Evolutionary conservation across 2,797 vertebrate species (phyloP), one percentile per base, ranked within the genome.

Genomic region (Sebastes minor): DNA sequence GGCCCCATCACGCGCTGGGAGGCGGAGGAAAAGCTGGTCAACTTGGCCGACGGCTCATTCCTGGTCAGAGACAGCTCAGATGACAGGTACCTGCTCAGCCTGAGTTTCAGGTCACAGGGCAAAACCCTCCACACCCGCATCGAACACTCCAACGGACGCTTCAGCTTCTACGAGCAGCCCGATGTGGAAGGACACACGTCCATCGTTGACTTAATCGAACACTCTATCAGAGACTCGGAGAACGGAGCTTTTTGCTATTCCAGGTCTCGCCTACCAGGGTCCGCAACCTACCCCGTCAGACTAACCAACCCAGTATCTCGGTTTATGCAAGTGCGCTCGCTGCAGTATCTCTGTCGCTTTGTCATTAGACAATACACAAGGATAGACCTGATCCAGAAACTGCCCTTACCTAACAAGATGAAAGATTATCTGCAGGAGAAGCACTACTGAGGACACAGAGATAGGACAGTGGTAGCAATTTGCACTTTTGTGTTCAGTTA

Each of bases 361-460:
- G 97, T 99, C 88, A 99, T 99, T 90, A 97, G 99, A 90, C 98
- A 99, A 91, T 99, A 99, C 88, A 99, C 98, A 46, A 95, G 98
- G 75, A 99, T 99, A 97, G 99, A 99, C 95, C 94, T 99, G 81
- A 99, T 99, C 93, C 98, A 98, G 93, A 99, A 99, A 97, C 97
- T 99, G 96, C 99, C 99, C 96, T 96, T 99, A 96, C 99, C 98
- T 92, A 99, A 98, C 97, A 99, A 99, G 95, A 99, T 99, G 98
- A 99, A 99, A 98, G 99, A 99, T 96, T 99, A 99, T 92, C 95
- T 99, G 95, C 99, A 99, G 96, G 98, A 99, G 96, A 99, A 99
- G 96, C 98, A 99, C 98, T 99, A 99, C 98, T 99, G 97, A 99
- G 90, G 84, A 92, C 85, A 93, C 90, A 92, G 77, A 90, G 74